Percentiles rank a stretch among this genome's conserved stretches.
Conservation (phyloP, 2,797 vertebrate genomes). For the Choloepus didactylus region DNA sequence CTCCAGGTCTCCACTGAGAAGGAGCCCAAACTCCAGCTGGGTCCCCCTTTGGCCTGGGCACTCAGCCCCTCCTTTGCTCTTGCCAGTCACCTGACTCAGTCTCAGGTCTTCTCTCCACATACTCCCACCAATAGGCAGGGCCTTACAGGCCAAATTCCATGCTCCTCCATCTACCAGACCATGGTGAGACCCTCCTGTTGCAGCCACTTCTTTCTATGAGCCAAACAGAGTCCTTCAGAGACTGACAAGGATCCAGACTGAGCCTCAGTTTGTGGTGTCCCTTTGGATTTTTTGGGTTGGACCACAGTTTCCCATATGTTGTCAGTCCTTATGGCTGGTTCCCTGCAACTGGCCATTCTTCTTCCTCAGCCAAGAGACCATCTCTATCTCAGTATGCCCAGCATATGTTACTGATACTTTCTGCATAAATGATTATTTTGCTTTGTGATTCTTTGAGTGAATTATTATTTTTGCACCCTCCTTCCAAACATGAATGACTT, state of each 20-base stretch:
- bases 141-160: not conserved
- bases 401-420: not conserved
- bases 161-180: not conserved
- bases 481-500: not conserved
- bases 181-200: not conserved
- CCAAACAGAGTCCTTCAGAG: not conserved
- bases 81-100: not conserved
- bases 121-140: not conserved
- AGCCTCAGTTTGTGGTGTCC: not conserved
- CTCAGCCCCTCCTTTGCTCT: not conserved
- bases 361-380: not conserved
- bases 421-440: not conserved
- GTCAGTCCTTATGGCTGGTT: not conserved
- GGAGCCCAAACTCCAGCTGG: not conserved
- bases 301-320: not conserved
- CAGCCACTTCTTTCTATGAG: not conserved
- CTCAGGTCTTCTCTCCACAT: not conserved
- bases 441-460: not conserved
- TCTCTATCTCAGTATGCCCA: not conserved
- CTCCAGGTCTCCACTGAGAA: not conserved
- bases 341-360: not conserved
- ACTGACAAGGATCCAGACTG: not conserved
- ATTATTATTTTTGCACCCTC: not conserved
- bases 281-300: not conserved
- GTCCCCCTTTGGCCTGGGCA: no score